Evolutionary conservation across 2,888 invertebrate genomes (phyloP).

Genomic region (Cosmia pyralina): DNA sequence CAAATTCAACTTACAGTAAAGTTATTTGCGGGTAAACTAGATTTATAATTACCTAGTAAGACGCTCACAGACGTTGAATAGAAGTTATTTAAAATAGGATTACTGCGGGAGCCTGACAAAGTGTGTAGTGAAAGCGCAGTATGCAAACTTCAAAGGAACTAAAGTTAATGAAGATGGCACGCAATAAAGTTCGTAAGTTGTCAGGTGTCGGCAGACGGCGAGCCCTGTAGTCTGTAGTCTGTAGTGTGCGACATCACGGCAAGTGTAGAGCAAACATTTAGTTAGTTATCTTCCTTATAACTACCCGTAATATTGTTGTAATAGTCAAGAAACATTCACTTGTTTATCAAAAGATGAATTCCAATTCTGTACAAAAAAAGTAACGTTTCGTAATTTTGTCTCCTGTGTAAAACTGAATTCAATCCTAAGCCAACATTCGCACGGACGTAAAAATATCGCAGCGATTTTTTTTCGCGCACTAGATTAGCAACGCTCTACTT

Average conservation of each 20-base stretch:
- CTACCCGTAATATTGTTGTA: conserved; percentile 14
- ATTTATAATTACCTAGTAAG: conserved; percentile 35
- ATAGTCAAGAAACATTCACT: not conserved
- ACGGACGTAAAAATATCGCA: no score
- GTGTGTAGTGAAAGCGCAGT: conserved; percentile 61
- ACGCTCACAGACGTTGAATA: conserved; percentile 20
- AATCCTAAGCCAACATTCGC: no score
- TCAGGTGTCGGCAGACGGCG: conserved; percentile 73
- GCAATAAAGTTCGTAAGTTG: conserved; percentile 78
- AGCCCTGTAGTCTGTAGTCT: conserved; percentile 28
- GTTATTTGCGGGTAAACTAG: conserved; percentile 37
- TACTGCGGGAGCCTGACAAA: conserved; percentile 44
- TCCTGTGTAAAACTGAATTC: no score
- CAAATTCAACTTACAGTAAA: conserved; percentile 32
- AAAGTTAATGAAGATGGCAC: conserved; percentile 79
- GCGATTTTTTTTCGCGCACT: no score
- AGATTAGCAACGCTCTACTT: no score
- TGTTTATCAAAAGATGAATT: not conserved
- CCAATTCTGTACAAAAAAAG: not conserved
- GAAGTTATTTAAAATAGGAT: conserved; percentile 49
- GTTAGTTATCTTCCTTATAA: conserved; percentile 15
- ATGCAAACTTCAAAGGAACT: conserved; percentile 79
- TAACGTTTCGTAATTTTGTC: not conserved
- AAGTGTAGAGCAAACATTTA: conserved; percentile 17
- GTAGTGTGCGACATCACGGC: conserved; percentile 8